Percentiles rank a stretch among this genome's conserved stretches.
Evolutionary conservation across 2,797 vertebrate species (phyloP).

Genomic region (Salmo trutta): DNA sequence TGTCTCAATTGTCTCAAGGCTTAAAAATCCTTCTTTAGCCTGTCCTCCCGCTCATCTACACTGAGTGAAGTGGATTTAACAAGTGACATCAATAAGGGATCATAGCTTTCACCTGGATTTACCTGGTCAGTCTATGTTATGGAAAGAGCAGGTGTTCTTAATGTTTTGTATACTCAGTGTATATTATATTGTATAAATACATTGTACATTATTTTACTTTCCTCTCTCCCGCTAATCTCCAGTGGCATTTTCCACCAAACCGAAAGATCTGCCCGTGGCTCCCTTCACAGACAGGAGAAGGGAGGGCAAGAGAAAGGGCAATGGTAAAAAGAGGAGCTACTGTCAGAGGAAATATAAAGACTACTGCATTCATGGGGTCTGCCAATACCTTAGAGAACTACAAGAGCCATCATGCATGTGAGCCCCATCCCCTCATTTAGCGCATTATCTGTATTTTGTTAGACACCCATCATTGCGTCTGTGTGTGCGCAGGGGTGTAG

Average conservation of each 20-base stretch:
- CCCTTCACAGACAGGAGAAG: constrained; percentile 55
- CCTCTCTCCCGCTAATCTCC: constrained; percentile 26
- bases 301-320: constrained; percentile 66
- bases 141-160: no score
- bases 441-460: neutral
- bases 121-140: no score
- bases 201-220: neutral
- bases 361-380: neutral
- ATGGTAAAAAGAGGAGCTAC: constrained; percentile 80
- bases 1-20: no score
- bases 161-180: no score
- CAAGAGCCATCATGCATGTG: neutral
- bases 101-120: no score
- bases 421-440: neutral
- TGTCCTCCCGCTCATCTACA: no score
- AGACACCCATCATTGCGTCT: no score
- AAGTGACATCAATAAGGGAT: no score
- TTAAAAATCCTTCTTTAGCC: no score
- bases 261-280: constrained; percentile 60
- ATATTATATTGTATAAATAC: constrained; percentile 1
- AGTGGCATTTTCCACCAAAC: constrained; percentile 81
- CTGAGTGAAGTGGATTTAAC: no score
- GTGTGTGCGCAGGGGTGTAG: constrained; percentile 67
- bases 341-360: constrained; percentile 80
- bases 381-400: neutral